Conservation (phyloP, 2,888 invertebrate genomes). For the Masnerella sp. region DNA sequence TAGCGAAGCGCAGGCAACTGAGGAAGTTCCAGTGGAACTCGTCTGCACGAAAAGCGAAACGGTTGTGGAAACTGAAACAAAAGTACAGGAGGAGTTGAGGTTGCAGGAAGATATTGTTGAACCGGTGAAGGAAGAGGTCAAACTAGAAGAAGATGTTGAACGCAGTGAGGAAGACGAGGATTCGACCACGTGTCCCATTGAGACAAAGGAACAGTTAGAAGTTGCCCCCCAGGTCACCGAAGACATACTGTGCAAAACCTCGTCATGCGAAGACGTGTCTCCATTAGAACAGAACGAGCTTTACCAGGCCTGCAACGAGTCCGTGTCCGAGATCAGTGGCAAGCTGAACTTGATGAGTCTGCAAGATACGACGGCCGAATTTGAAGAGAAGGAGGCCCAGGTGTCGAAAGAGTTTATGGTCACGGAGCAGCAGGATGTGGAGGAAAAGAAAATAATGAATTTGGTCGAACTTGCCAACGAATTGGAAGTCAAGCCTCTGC, state of each 20-base stretch:
- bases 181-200: slow-evolving; percentile 44
- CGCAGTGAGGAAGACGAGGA: slow-evolving; percentile 29
- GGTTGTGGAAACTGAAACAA: no score
- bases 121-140: neutral
- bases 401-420: slow-evolving; percentile 58
- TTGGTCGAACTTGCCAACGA: slow-evolving; percentile 63
- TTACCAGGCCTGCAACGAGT: slow-evolving; percentile 22
- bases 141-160: neutral
- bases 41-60: no score
- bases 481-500: slow-evolving; percentile 29
- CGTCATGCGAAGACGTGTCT: slow-evolving; percentile 26
- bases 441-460: slow-evolving; percentile 55
- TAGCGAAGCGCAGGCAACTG: neutral
- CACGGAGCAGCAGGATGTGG: slow-evolving; percentile 59
- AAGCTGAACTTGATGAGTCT: slow-evolving; percentile 12
- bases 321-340: slow-evolving; percentile 5
- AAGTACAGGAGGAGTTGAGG: neutral
- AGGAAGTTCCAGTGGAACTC: neutral
- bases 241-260: slow-evolving; percentile 9
- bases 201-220: slow-evolving; percentile 28
- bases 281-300: slow-evolving; percentile 33
- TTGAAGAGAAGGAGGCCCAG: slow-evolving; percentile 48
- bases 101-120: neutral
- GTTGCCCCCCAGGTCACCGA: slow-evolving; percentile 8
- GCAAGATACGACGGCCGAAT: slow-evolving; percentile 47